Evolutionary conservation across 2,888 invertebrate species (phyloP).

Genomic region (Pseudanteris insignis): DNA sequence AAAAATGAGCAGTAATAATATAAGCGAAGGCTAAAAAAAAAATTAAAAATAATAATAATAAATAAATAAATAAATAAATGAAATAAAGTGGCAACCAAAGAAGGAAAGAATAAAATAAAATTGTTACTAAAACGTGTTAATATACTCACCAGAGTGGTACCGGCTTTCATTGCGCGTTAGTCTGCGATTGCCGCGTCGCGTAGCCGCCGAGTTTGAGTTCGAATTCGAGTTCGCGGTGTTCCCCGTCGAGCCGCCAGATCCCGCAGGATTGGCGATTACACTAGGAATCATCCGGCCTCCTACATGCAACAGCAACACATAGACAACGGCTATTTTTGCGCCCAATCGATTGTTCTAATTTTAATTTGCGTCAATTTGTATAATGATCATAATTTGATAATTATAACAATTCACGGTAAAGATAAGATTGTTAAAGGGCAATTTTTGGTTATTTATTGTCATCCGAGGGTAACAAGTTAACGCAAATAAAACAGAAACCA

Average conservation of each 20-base stretch:
- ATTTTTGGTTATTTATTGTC: too few relatives aligned
- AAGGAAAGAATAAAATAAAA: too few relatives aligned
- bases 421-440: too few relatives aligned
- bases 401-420: background rate
- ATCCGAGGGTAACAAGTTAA: too few relatives aligned
- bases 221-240: conserved; percentile 56
- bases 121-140: background rate
- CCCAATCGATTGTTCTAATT: conserved; percentile 26
- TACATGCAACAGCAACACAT: conserved; percentile 68
- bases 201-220: conserved; percentile 66
- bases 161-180: conserved; percentile 94
- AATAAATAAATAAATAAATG: too few relatives aligned
- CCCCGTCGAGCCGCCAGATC: conserved; percentile 69
- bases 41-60: too few relatives aligned
- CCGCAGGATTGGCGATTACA: conserved; percentile 65
- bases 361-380: background rate
- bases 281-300: conserved; percentile 64
- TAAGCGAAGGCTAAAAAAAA: too few relatives aligned
- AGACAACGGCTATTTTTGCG: conserved; percentile 52
- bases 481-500: too few relatives aligned
- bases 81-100: too few relatives aligned
- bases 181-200: conserved; percentile 84
- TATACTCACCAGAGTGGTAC: conserved; percentile 92
- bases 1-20: too few relatives aligned
- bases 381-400: too few relatives aligned